Evolutionary conservation across 2,113 vertebrate species (phyloP).

Genomic region (Eulacestoma nigropectus): DNA sequence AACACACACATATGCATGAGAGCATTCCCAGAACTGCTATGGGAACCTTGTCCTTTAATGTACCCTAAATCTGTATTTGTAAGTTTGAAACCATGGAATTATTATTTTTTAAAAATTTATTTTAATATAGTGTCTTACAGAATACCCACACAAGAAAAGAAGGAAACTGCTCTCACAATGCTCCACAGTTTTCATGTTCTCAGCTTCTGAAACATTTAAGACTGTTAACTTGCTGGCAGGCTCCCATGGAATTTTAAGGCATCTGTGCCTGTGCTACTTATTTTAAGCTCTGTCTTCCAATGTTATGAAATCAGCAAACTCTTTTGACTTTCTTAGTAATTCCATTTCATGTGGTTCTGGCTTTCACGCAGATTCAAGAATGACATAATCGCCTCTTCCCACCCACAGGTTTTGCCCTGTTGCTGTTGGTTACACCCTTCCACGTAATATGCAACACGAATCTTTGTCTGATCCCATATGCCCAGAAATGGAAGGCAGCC

Average conservation of each 20-base stretch:
- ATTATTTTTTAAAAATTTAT: not conserved
- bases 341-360: constrained; percentile 27
- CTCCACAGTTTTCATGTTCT: not conserved
- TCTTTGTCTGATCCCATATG: not conserved
- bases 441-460: not conserved
- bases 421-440: constrained; percentile 5
- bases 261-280: not conserved
- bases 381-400: not conserved
- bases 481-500: constrained; percentile 22
- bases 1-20: not conserved
- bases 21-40: not conserved
- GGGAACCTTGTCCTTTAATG: not conserved
- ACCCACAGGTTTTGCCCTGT: constrained; percentile 1
- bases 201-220: constrained; percentile 26
- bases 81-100: not conserved
- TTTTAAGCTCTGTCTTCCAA: constrained; percentile 35
- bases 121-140: not conserved
- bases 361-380: constrained; percentile 21
- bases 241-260: not conserved
- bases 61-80: not conserved
- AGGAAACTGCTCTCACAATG: not conserved
- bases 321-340: constrained; percentile 16
- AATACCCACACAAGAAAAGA: not conserved
- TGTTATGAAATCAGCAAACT: not conserved
- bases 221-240: constrained; percentile 7